phyloP scores from a whole-genome alignment of 1,140 invertebrate genomes.

The Nasonia giraulti region DNA sequence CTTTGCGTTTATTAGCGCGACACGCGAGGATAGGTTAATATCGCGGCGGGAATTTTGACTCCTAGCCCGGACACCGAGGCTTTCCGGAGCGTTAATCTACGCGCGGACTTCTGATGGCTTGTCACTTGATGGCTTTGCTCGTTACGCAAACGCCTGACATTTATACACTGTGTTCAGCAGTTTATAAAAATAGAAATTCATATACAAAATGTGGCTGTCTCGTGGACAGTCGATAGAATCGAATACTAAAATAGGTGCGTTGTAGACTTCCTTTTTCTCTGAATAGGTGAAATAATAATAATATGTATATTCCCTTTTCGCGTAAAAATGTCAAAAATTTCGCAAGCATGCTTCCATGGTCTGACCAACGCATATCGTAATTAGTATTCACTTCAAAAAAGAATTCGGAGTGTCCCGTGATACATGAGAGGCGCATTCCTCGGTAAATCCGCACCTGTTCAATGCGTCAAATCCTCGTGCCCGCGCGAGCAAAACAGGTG shows the following conservation, averaged over 20 bases:
- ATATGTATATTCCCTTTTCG: too few relatives aligned
- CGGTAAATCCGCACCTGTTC: not conserved
- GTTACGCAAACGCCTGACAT: not conserved
- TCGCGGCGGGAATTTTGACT: not conserved
- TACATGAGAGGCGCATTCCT: not conserved
- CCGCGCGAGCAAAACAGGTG: not conserved
- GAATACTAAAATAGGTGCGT: too few relatives aligned
- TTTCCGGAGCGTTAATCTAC: not conserved
- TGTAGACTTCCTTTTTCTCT: too few relatives aligned
- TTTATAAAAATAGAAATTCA: too few relatives aligned
- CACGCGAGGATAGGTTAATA: not conserved
- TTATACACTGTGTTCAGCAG: not conserved
- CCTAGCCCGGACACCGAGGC: not conserved
- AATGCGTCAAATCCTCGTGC: not conserved
- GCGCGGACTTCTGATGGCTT: not conserved
- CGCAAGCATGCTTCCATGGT: too few relatives aligned
- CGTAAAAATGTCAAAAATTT: too few relatives aligned
- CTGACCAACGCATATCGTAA: too few relatives aligned
- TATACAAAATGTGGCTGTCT: too few relatives aligned
- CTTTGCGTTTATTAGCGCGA: not conserved
- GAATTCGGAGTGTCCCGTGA: too few relatives aligned
- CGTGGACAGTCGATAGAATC: too few relatives aligned
- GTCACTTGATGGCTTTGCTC: not conserved
- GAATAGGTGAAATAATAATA: too few relatives aligned
- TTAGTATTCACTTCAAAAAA: too few relatives aligned